These are phyloP conservation scores for Lasioglossum leucozonium DNA, from an alignment of 2,888 invertebrate genomes.

Conservation along the genomic window DNA sequence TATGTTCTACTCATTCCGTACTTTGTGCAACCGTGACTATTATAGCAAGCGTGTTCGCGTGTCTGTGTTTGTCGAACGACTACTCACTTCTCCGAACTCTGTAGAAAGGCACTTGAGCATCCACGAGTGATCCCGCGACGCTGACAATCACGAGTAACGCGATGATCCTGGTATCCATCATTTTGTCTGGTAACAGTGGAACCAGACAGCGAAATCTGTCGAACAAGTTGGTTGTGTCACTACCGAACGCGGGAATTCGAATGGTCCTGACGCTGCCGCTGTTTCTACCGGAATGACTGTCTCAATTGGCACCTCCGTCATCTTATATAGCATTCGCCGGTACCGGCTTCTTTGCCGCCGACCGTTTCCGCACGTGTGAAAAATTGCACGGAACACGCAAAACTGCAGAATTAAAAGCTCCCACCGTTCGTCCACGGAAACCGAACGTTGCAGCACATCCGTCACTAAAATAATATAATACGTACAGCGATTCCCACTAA, in stretches of 20 bases:
- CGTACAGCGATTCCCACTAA: too few species aligned
- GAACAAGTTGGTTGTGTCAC: slow-evolving; percentile 31
- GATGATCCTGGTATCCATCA: slow-evolving; percentile 72
- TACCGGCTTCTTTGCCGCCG: slow-evolving; percentile 64
- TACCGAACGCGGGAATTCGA: slow-evolving; percentile 44
- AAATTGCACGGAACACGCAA: slow-evolving; percentile 37
- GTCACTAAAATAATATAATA: background rate
- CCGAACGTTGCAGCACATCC: background rate
- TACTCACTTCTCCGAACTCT: slow-evolving; percentile 64
- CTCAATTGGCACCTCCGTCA: slow-evolving; percentile 71
- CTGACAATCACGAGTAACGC: slow-evolving; percentile 58
- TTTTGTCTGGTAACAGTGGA: slow-evolving; percentile 25
- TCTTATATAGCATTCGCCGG: slow-evolving; percentile 80
- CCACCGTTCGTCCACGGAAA: background rate
- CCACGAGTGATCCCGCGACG: slow-evolving; percentile 55
- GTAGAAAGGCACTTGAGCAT: background rate
- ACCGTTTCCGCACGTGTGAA: slow-evolving; percentile 52
- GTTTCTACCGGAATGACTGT: slow-evolving; percentile 79
- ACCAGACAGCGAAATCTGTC: background rate
- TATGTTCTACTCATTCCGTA: background rate
- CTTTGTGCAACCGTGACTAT: background rate
- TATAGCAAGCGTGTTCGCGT: background rate
- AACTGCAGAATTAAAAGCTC: background rate
- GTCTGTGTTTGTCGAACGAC: background rate
- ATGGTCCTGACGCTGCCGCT: slow-evolving; percentile 67